Base-by-base conservation (phyloP, 2,888 invertebrate genomes). In the Patella pellucida region DNA sequence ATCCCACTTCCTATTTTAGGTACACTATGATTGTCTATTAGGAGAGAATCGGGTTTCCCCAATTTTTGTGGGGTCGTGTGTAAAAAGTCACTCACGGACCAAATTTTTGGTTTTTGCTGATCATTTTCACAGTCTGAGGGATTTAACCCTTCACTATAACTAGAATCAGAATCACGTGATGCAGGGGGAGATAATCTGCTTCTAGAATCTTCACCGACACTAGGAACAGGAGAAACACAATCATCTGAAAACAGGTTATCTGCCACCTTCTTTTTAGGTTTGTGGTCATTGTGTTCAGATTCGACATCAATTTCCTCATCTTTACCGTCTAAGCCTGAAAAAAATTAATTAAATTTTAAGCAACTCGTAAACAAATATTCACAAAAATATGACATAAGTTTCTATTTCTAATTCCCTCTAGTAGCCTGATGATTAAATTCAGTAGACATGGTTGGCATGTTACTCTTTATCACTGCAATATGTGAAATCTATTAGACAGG, bases 1-100 rank as follows among this genome's bases (percentile, higher is more conserved):
- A 62, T 62, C 23, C 62, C 62, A 62, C 62, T 62, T 3, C 62
- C 62, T 23, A 62, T 62, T 62, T 62, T 62, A 23, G 62, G 62
- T 23, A 62, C 62, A 62, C 62, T 23, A 23, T 62, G 19, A 23
- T 23, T 62, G 62, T 62, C 62, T 23, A 62, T 12, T 62, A 62
- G 62, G 14, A 62, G 14, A 62, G 62, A 62, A 23, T 62, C 62
- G 11, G 62, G 62, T 62, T 62, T 62, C 9, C 62, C 62, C 62
- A 62, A 62, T 62, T 62, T 62, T 62, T 62, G 62, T 12, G 62
- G 62, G 62, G 69, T 70, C 3, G 78, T 76, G 62, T 78, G 74
- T 50, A 81, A 74, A 68, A 81, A 81, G 72, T 85, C 83, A 54
- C 82, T 84, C 41, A 87, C 85, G 14, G 87, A 87, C 87, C 87